Conservation (phyloP, 1,140 invertebrate species). For the Bombus pyrosoma region DNA sequence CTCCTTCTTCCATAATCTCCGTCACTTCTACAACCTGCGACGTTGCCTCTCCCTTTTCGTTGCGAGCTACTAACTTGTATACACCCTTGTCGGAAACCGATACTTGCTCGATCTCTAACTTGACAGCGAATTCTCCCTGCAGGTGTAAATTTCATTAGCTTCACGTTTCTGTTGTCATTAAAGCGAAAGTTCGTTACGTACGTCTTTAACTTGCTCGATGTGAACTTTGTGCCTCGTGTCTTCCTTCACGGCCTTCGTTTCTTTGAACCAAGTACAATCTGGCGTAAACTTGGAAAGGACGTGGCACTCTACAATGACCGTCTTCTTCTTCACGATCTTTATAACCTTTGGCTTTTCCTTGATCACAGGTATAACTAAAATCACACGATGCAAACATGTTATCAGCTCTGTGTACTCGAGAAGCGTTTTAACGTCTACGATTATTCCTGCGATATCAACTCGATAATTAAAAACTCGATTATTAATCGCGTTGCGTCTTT, state of each 20-base stretch:
- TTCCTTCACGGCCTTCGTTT: slow-evolving; percentile 89
- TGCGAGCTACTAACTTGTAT: slow-evolving; percentile 95
- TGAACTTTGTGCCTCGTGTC: slow-evolving; percentile 89
- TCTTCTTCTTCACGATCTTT: slow-evolving; percentile 94
- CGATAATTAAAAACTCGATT: no score
- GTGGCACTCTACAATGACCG: slow-evolving; percentile 94
- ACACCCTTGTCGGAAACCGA: slow-evolving; percentile 91
- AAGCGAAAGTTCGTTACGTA: slow-evolving; percentile 70
- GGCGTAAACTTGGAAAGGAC: slow-evolving; percentile 94
- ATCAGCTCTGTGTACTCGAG: neutral
- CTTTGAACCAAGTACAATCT: slow-evolving; percentile 95
- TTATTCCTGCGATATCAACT: no score
- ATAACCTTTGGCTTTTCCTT: slow-evolving; percentile 95
- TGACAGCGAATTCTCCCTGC: slow-evolving; percentile 92
- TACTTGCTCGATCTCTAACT: slow-evolving; percentile 93
- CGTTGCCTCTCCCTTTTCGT: slow-evolving; percentile 95
- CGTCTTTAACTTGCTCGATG: slow-evolving; percentile 90
- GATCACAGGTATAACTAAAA: slow-evolving; percentile 94
- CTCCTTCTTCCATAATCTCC: slow-evolving; percentile 88
- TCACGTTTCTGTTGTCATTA: accelerated
- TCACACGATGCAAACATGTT: neutral
- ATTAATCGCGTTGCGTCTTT: no score
- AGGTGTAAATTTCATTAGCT: neutral
- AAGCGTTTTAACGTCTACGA: no score
- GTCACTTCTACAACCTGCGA: slow-evolving; percentile 94